Conservation (phyloP, 37 sponge, comb jelly and placozoan genomes). For the Geodia barretti region DNA sequence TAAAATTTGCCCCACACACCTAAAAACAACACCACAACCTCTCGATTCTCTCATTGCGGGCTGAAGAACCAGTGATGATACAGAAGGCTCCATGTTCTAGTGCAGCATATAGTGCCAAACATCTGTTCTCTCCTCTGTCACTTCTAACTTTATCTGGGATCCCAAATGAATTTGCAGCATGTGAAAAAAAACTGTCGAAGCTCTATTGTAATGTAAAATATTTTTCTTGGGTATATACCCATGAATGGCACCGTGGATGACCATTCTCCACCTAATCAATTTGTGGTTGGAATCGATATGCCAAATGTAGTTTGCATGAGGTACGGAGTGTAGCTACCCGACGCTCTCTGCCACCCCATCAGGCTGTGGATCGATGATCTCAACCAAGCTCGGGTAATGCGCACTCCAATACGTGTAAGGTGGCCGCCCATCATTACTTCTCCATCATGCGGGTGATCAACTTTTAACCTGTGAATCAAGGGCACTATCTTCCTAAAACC, state of each 20-base stretch:
- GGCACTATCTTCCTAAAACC: too few relatives aligned
- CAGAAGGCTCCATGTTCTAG: neutral
- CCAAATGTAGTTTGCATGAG: conserved; percentile 56
- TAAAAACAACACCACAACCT: conserved; percentile 40
- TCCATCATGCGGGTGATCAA: conserved; percentile 13
- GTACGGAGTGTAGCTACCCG: conserved; percentile 14
- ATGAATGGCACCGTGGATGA: conserved; percentile 52
- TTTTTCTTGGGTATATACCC: conserved; percentile 57
- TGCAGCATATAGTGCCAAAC: conserved; percentile 42
- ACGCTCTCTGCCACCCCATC: conserved; percentile 13
- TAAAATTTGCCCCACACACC: conserved; percentile 29
- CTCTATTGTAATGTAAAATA: conserved; percentile 42
- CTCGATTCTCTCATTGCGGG: conserved; percentile 58
- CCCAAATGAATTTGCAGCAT: conserved; percentile 16
- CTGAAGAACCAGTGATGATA: conserved; percentile 16
- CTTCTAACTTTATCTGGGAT: conserved; percentile 28
- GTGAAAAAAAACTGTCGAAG: conserved; percentile 41
- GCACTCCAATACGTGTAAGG: neutral
- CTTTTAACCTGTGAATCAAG: neutral
- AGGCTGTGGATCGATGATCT: conserved; percentile 35
- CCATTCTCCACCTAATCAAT: conserved; percentile 54
- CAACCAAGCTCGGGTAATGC: conserved; percentile 27
- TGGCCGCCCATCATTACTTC: conserved; percentile 17
- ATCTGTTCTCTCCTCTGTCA: conserved; percentile 58
- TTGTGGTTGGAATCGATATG: conserved; percentile 63